A percentile compares a stretch with the other conserved stretches of the same genome.
These are phyloP conservation scores for Polypedilum pembai DNA, from an alignment of 1,140 invertebrate species.

Conservation along the genomic window DNA sequence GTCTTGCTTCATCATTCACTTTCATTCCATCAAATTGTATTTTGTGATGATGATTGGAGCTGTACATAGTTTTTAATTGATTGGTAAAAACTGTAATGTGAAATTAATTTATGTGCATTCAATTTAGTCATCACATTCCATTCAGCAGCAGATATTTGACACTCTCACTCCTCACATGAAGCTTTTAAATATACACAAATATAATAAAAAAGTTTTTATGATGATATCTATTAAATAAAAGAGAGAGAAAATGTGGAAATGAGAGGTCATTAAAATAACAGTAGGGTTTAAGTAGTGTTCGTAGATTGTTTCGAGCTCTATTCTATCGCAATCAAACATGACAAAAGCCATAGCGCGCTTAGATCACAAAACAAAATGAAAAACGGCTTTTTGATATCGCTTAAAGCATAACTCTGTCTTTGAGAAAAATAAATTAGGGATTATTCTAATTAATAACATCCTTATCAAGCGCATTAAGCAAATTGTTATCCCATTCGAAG, in stretches of 20 bases:
- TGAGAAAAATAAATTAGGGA: conserved; percentile 5
- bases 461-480: neutral
- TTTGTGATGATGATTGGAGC: no score
- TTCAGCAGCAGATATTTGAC: no score
- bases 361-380: neutral
- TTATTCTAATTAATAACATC: conserved; percentile 24
- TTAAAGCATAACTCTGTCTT: neutral
- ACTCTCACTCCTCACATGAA: no score
- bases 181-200: no score
- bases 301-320: neutral
- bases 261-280: conserved; percentile 17
- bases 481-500: conserved; percentile 20
- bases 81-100: no score
- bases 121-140: no score
- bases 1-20: no score
- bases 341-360: neutral
- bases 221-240: no score
- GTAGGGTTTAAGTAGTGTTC: neutral
- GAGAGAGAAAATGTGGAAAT: neutral
- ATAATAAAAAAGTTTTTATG: no score
- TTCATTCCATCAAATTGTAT: neutral
- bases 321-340: neutral
- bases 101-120: no score
- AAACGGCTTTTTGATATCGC: neutral
- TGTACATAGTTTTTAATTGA: no score